These are phyloP conservation scores for Seira sanloemensis DNA, from an alignment of 2,888 invertebrate genomes.

Conservation along the genomic window DNA sequence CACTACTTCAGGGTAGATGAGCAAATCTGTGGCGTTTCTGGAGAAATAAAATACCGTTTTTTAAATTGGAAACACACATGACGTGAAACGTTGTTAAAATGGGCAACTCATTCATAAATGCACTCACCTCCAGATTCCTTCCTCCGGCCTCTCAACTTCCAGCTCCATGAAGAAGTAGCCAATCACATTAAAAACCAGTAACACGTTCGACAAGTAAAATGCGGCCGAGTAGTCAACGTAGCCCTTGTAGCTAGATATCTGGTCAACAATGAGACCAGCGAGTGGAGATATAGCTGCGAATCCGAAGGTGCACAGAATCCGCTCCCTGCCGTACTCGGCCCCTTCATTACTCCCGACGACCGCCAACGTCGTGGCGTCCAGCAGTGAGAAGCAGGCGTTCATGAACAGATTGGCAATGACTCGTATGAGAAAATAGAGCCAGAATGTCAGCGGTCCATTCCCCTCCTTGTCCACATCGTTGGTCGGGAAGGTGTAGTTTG, in stretches of 20 bases:
- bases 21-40: conserved; percentile 65
- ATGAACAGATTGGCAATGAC: conserved; percentile 88
- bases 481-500: conserved; percentile 51
- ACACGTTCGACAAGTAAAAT: conserved; percentile 87
- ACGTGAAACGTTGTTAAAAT: too few species aligned
- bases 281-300: conserved; percentile 83
- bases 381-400: conserved; percentile 89
- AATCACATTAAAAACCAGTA: conserved; percentile 84
- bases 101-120: background rate
- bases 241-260: conserved; percentile 71
- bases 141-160: conserved; percentile 77
- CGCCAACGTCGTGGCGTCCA: conserved; percentile 91
- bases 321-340: conserved; percentile 88
- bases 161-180: conserved; percentile 87
- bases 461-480: conserved; percentile 56
- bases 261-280: conserved; percentile 87
- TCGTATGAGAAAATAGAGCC: conserved; percentile 87
- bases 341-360: conserved; percentile 88
- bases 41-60: conserved; percentile 10
- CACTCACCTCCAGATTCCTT: conserved; percentile 66
- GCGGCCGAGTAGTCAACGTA: conserved; percentile 92
- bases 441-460: conserved; percentile 79
- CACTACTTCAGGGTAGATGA: conserved; percentile 84
- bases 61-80: too few species aligned
- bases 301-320: conserved; percentile 87